Evolutionary conservation across 2,888 invertebrate species (phyloP).

Genomic region (Physocephala rufipes): DNA sequence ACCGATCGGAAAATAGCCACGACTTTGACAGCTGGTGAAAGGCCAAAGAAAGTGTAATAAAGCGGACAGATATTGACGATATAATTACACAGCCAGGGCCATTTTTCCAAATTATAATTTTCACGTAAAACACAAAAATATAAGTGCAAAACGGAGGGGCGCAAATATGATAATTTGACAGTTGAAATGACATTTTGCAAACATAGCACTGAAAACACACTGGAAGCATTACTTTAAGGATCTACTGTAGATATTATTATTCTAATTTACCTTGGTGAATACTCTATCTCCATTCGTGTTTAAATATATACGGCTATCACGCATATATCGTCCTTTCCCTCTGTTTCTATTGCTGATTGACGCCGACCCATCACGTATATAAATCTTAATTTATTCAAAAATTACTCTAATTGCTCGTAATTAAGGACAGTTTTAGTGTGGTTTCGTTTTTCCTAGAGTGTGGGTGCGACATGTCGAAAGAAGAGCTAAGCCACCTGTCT

Average conservation of each 20-base stretch:
- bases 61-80: slow-evolving; percentile 19
- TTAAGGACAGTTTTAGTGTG: slow-evolving; percentile 47
- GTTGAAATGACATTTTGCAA: slow-evolving; percentile 41
- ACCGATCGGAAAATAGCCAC: background rate
- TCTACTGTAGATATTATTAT: slow-evolving; percentile 18
- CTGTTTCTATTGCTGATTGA: slow-evolving; percentile 29
- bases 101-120: too few species aligned
- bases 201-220: too few species aligned
- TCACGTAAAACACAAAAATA: too few species aligned
- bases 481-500: slow-evolving; percentile 11
- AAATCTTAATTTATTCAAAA: slow-evolving; percentile 40
- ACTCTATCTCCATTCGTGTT: too few species aligned
- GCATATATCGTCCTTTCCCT: slow-evolving; percentile 39
- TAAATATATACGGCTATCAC: slow-evolving; percentile 34
- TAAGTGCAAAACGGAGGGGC: background rate
- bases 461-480: background rate
- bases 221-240: too few species aligned
- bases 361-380: background rate
- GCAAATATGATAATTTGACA: slow-evolving; percentile 49
- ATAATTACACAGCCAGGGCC: background rate
- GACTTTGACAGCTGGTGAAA: background rate
- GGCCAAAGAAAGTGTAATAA: background rate
- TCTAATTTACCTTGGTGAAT: too few species aligned
- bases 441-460: background rate
- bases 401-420: slow-evolving; percentile 58